Evolutionary conservation across 2,888 invertebrate genomes (phyloP), one percentile per base, ranked within the genome.

Genomic region (Antheraea assamensis): DNA sequence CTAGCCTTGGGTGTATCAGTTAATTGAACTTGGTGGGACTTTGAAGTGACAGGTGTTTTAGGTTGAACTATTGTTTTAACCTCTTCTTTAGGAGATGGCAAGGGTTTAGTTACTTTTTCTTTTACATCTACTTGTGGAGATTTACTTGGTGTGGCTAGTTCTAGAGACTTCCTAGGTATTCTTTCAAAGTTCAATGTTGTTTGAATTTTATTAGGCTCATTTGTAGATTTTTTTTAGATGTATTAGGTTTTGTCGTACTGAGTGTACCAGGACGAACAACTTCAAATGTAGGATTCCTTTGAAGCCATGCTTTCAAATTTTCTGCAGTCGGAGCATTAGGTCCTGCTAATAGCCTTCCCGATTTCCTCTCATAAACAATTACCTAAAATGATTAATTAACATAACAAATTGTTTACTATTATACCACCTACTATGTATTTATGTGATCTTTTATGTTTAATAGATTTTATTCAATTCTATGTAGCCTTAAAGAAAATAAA

Each of bases 251-350:
- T 70, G 89, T 91, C 58, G 95, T 92, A 80, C 94, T 95, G 0
- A 92, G 82, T 52, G 95, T 95, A n/a, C 95, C 96, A 0, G 96
- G 96, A 76, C 96, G 95, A 8, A 98, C 96, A 0, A 98, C 97
- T 94, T 98, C 98, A 89, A 96, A 98, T 0, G 97, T 97, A 3
- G 98, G 98, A 94, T 99, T 97, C 80, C 97, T 96, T 85, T 97
- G 96, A 17, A 99, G 93, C 98, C 98, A 99, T 35, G 96, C 95
- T 82, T 97, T 97, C 55, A 99, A 94, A 85, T 97, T 97, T 31
- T 96, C 95, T 55, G 97, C 96, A 15, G 97, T 97, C 0, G 99
- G 99, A 61, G 98, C 98, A 85, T 96, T 96, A n/a, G 96, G 95
- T 17, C 98, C 98, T 75, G 96, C 95, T 78, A 97, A 90, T 83